A percentile compares a stretch with the other conserved stretches of the same genome.
Conservation (phyloP, 2,797 vertebrate species). For the Semotilus atromaculatus region DNA sequence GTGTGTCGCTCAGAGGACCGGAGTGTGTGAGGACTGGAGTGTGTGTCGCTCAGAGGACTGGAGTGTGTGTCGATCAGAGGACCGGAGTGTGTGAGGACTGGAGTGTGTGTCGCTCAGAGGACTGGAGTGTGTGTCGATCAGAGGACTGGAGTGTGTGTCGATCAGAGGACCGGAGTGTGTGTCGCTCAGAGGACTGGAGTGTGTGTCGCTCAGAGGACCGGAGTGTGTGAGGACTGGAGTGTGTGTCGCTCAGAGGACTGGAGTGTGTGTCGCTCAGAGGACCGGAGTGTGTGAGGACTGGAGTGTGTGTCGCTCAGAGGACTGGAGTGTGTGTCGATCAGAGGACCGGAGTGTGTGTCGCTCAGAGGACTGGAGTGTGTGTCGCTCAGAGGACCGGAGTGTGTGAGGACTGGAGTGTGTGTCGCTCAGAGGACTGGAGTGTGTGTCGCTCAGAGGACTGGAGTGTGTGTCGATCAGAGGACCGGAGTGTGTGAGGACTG, state of each 20-base stretch:
- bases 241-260: slow-evolving; percentile 5
- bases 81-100: too few relatives aligned
- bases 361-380: not conserved
- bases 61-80: slow-evolving; percentile 4
- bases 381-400: slow-evolving; percentile 27
- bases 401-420: not conserved
- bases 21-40: too few relatives aligned
- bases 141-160: not conserved
- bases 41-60: slow-evolving; percentile 5
- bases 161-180: not conserved
- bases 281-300: too few relatives aligned
- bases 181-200: slow-evolving; percentile 5
- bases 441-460: slow-evolving; percentile 5
- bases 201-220: slow-evolving; percentile 17
- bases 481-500: too few relatives aligned
- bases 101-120: slow-evolving; percentile 6
- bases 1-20: slow-evolving; percentile 17
- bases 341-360: not conserved
- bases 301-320: slow-evolving; percentile 6
- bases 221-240: too few relatives aligned
- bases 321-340: not conserved
- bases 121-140: not conserved
- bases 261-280: slow-evolving; percentile 9
- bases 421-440: slow-evolving; percentile 5
- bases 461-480: slow-evolving; percentile 4